A percentile compares a stretch with the other conserved stretches of the same genome.
These are phyloP conservation scores for Yponomeuta malinellus DNA, from an alignment of 2,888 invertebrate species.

Conservation along the genomic window DNA sequence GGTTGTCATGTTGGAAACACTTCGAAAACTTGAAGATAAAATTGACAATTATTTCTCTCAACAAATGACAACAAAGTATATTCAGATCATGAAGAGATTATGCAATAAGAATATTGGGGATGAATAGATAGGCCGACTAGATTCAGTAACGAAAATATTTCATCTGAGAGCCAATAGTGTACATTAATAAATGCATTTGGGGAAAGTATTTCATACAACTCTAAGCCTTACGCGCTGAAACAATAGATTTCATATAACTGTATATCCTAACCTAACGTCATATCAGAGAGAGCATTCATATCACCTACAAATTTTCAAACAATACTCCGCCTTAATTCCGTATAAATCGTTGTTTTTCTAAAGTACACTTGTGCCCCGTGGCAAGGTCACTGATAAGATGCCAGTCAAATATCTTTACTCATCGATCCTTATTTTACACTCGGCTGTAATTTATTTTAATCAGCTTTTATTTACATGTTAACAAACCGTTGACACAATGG, in stretches of 20 bases:
- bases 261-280: neutral
- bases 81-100: neutral
- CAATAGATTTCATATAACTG: neutral
- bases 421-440: neutral
- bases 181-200: neutral
- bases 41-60: too few species aligned
- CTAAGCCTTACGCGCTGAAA: neutral
- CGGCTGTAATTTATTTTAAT: too few species aligned
- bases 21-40: neutral
- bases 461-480: too few species aligned
- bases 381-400: neutral
- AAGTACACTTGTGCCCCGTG: neutral
- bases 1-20: neutral
- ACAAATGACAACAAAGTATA: neutral
- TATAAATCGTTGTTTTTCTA: neutral
- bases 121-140: conserved; percentile 7
- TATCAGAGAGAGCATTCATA: neutral
- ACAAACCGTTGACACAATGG: too few species aligned
- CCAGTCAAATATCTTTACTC: neutral
- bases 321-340: neutral
- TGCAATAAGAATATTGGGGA: neutral
- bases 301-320: neutral
- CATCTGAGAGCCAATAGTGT: neutral
- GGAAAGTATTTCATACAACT: neutral
- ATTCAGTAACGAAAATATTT: neutral